Percentiles rank a stretch among this genome's conserved stretches.
Conservation (phyloP, 2,797 vertebrate species). For the Lepilemur septentrionalis region DNA sequence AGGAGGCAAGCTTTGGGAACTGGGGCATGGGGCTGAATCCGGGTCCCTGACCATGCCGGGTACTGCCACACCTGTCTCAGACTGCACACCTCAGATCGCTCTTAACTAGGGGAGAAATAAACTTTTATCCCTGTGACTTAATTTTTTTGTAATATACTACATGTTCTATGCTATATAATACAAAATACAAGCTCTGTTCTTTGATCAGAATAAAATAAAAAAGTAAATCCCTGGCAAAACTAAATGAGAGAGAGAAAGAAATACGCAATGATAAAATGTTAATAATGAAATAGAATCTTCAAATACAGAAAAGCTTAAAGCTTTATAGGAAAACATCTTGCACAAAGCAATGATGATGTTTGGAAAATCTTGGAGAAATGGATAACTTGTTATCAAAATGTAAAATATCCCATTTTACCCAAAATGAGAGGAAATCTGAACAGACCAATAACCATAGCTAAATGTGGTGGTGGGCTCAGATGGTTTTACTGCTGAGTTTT, state of each 20-base stretch:
- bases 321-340: neutral
- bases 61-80: neutral
- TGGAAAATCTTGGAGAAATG: slow-evolving; percentile 15
- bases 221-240: neutral
- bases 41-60: too few relatives aligned
- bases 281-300: neutral
- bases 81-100: neutral
- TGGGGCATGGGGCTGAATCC: neutral
- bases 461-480: neutral
- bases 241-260: neutral
- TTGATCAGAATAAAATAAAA: neutral
- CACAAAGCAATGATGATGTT: neutral
- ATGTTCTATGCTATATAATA: neutral
- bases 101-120: neutral
- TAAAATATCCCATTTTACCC: slow-evolving; percentile 32
- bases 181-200: slow-evolving; percentile 22
- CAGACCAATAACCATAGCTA: slow-evolving; percentile 13
- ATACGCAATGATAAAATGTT: neutral
- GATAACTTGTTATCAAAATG: slow-evolving; percentile 28
- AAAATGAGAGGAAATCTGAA: slow-evolving; percentile 52
- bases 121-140: neutral
- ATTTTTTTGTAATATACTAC: neutral
- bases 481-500: slow-evolving; percentile 41
- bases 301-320: neutral
- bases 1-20: neutral